Evolutionary conservation across 1,140 invertebrate species (phyloP), one percentile per base, ranked within the genome.

Genomic region (Nasonia vitripennis): DNA sequence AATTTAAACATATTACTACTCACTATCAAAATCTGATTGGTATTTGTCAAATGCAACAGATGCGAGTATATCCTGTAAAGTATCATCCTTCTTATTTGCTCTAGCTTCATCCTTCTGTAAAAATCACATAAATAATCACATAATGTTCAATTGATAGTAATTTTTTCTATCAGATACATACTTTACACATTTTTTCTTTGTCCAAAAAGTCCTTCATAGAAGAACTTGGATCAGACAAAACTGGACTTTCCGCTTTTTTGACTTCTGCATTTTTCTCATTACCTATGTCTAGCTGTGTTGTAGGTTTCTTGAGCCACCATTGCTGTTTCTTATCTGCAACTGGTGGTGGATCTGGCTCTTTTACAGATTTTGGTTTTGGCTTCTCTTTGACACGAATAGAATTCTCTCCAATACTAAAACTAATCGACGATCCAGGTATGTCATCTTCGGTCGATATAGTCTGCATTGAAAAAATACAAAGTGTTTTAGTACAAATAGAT

Each of bases 21-120:
- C 86, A 92, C 92, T 93, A 84, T 93, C 92, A 88, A 93, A 92
- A 85, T 93, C 92, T 41, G 92, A 91, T 70, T 91, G 89, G 86
- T 93, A 93, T 86, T 93, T 93, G 31, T 93, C 91, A 74, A 92
- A 91, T 12, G 89, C 91, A 68, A 88, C 87, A n/a, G 92, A 92
- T 37, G 92, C 91, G 55, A 93, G 86, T 81, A 92, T 89, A 48
- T 93, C 91, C 70, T 90, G 91, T 5, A 91, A 83, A 23, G 91
- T 93, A 67, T 92, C 91, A 81, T 93, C 91, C 34, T 88, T 91
- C 37, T 91, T 89, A 82, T 89, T 93, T 2, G 37, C 78, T 73
- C 90, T 89, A 23, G 79, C 81, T 83, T 91, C 90, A 62, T 67
- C 90, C 81, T 88, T 91, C 67, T 90, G 86, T 17, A 31, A 67